Conservation (phyloP, 2,797 vertebrate genomes). For the Mionectes olivaceus region DNA sequence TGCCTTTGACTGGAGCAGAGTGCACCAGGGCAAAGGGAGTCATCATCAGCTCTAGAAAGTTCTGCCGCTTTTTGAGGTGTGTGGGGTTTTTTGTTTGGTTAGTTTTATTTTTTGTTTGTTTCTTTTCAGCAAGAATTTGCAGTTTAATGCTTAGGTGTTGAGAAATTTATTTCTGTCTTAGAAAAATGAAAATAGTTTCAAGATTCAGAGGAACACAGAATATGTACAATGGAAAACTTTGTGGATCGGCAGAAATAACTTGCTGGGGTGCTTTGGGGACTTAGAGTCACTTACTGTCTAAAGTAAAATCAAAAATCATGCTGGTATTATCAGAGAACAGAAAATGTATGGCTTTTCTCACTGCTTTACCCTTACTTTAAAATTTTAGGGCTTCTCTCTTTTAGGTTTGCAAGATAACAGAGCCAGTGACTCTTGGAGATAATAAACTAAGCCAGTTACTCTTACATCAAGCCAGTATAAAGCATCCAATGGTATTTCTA, state of each 20-base stretch:
- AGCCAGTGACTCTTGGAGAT: neutral
- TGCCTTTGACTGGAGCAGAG: neutral
- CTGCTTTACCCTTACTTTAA: neutral
- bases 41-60: neutral
- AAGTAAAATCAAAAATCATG: neutral
- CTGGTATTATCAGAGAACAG: neutral
- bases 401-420: neutral
- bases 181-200: neutral
- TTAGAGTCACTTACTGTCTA: neutral
- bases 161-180: neutral
- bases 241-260: neutral
- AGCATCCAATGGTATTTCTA: neutral
- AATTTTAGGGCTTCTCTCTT: neutral
- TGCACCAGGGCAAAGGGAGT: neutral
- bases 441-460: neutral
- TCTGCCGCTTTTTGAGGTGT: neutral
- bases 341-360: neutral
- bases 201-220: neutral
- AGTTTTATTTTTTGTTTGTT: neutral
- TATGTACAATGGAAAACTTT: neutral
- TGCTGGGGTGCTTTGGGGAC: neutral
- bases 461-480: neutral
- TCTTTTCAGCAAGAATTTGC: neutral
- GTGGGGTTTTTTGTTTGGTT: rapidly evolving
- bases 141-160: neutral